Evolutionary conservation across 2,797 vertebrate genomes (phyloP), one percentile per base, ranked within the genome.

Genomic region (Nannoperca australis): DNA sequence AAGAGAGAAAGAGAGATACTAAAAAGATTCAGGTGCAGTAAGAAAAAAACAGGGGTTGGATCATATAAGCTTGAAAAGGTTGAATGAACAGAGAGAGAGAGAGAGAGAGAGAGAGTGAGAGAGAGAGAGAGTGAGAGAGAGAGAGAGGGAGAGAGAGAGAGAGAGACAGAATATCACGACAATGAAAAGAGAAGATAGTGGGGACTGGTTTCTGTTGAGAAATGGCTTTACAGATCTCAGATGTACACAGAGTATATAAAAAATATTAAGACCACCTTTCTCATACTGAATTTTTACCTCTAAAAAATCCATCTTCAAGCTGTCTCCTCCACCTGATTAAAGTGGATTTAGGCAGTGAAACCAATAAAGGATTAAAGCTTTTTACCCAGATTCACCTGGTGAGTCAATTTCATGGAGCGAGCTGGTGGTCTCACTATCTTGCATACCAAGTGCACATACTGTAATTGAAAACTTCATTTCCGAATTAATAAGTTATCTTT

Each of bases 281-380:
- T 51, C 40, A 8, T 51, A 42, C 11, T 76, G 27, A 45, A 63
- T 76, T 70, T 32, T 36, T 60, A 54, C 47, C 60, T 13, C 13
- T 47, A 50, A 69, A 49, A 83, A 81, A 64, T 73, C 65, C 30
- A 55, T 22, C 56, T 56, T 65, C 60, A 75, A 85, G 44, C 54
- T 36, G 27, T 68, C 61, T 83, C 77, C 65, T 83, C 73, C 70
- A 53, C 42, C 63, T 60, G 81, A 77, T 49, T 77, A 7, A 76
- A 76, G 56, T 80, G 77, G 73, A 78, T 79, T 85, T 72, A 78
- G 54, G 74, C 42, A 20, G 72, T 50, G 70, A 82, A 91, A 84
- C 69, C 76, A 80, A 86, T 68, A 76, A 79, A 56, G 68, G 70
- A 90, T 88, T 85, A 85, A 73, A 84, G 47, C 75, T 81, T 87